Conservation (phyloP, 2,113 vertebrate species). For the Microtus ochrogaster region DNA sequence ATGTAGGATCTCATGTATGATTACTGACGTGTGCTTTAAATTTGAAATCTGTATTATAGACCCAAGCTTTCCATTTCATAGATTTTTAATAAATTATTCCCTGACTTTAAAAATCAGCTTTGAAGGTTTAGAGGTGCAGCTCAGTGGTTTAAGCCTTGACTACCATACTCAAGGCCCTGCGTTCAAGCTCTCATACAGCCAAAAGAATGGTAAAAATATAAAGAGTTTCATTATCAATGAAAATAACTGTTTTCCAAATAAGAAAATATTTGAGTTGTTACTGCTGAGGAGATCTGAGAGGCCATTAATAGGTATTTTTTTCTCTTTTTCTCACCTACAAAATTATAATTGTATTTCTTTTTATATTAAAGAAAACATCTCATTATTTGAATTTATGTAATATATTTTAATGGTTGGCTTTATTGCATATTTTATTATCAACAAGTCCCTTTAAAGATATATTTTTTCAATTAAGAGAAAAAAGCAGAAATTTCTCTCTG, state of each 20-base stretch:
- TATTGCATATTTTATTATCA: background rate
- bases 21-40: background rate
- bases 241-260: background rate
- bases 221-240: background rate
- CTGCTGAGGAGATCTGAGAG: background rate
- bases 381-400: slow-evolving; percentile 13
- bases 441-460: background rate
- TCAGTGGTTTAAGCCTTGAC: background rate
- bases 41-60: background rate
- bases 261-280: background rate
- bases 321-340: background rate
- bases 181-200: background rate
- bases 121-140: background rate
- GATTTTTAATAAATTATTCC: background rate
- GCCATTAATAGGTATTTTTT: background rate
- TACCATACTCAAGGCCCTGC: background rate
- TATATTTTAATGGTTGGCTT: background rate
- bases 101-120: background rate
- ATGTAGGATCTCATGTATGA: background rate
- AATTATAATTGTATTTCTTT: background rate
- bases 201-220: background rate
- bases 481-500: background rate
- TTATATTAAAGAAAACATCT: background rate
- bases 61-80: background rate
- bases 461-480: background rate